Base-by-base conservation (phyloP, 1,140 invertebrate genomes). In the Ips typographus region DNA sequence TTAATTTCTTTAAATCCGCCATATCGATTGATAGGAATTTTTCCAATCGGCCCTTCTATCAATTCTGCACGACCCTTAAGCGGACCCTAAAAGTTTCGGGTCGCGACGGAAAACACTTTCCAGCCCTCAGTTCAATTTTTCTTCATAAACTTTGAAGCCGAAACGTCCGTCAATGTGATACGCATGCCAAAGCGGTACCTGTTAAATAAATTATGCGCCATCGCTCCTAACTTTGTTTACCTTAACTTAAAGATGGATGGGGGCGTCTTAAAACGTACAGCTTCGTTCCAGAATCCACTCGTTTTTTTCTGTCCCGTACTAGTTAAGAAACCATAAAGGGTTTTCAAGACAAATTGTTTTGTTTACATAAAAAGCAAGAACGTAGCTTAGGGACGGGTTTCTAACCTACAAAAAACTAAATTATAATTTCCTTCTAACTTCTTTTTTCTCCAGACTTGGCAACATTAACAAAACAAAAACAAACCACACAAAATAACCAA, bases 141-240 rank as follows among this genome's bases (percentile, higher is more conserved):
- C 44, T 43, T 63, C 40, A 63, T 63, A 63, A 63, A 63, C 7
- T 63, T 63, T 41, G 47, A 52, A 52, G 37, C n/a, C 22, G 22
- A 39, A 43, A 63, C 51, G 44, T 63, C 61, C 61, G 61, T 63
- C 61, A 63, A 22, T 63, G 61, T 63, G 61, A 63, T 51, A 63
- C 51, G 61, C 61, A 63, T 63, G 39, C 47, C 22, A 63, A 63
- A 63, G 38, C 37, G 37, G 61, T 39, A 63, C 51, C 61, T 53
- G 7, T 53, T 63, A 36, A 63, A 63, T 63, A 63, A 63, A 63
- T 63, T 63, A 63, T 63, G 47, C 61, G 61, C 61, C 39, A 39
- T 40, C 61, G 36, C 47, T 8, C 22, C 36, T 53, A 52, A 63
- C 61, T 63, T 63, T 3, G 61, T 63, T 63, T 7, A 8, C 3